Percentiles rank a stretch among this genome's conserved stretches.
Conservation (phyloP, 2,113 vertebrate genomes). For the Hyperopisus bebe region DNA sequence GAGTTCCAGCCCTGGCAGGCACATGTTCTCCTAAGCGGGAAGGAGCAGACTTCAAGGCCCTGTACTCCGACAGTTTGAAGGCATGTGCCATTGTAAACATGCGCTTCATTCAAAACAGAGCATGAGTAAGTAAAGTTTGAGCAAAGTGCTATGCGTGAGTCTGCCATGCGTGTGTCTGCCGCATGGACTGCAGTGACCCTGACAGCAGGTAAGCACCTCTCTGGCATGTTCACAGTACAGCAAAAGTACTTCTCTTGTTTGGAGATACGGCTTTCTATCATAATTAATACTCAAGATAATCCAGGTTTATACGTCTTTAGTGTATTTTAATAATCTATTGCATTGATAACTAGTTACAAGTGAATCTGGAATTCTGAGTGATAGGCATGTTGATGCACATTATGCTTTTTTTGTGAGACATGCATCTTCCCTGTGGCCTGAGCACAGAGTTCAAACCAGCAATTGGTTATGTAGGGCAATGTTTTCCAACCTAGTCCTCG, state of each 20-base stretch:
- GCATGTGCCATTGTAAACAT: background rate
- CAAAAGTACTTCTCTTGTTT: background rate
- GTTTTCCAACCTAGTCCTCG: no score
- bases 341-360: background rate
- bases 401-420: background rate
- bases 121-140: background rate
- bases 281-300: background rate
- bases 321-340: background rate
- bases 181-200: background rate
- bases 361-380: background rate
- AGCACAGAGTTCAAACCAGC: background rate
- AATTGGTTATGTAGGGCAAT: background rate
- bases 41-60: background rate
- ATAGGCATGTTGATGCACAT: background rate
- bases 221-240: background rate
- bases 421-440: background rate
- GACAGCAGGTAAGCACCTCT: background rate
- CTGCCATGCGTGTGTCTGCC: background rate
- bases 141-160: background rate
- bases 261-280: background rate
- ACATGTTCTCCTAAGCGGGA: constrained; percentile 77
- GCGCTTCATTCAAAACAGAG: background rate
- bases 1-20: constrained; percentile 89
- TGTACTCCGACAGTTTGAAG: background rate
- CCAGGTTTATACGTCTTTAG: background rate